These are phyloP conservation scores for Heptranchias perlo DNA, from an alignment of 2,113 vertebrate species.

Conservation along the genomic window DNA sequence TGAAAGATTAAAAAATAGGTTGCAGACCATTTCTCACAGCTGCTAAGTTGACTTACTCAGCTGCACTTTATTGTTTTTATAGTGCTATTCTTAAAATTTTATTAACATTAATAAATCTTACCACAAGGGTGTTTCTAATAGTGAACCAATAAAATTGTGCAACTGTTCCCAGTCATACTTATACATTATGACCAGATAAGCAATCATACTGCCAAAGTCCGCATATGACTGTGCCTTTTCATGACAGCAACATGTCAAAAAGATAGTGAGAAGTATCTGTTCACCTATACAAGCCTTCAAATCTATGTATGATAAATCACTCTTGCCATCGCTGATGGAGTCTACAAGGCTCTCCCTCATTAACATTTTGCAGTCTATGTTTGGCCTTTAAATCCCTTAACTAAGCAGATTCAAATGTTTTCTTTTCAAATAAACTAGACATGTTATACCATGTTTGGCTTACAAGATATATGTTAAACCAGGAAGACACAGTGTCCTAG, in stretches of 20 bases:
- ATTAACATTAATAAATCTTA: slow-evolving; percentile 14
- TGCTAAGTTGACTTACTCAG: neutral
- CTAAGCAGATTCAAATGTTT: too few species aligned
- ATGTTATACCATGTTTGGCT: too few species aligned
- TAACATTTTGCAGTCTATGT: too few species aligned
- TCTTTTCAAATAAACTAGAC: too few species aligned
- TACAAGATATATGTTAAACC: too few species aligned
- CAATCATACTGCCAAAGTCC: neutral
- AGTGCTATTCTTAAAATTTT: neutral
- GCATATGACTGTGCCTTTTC: neutral
- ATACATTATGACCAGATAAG: neutral
- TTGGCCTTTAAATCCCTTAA: too few species aligned
- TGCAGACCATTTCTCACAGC: slow-evolving; percentile 7
- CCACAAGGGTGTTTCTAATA: neutral
- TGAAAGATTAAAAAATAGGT: neutral
- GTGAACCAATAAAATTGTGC: neutral
- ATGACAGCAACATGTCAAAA: neutral
- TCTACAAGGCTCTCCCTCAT: too few species aligned
- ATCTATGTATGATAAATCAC: too few species aligned
- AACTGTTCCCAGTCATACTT: neutral
- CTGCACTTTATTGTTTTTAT: neutral
- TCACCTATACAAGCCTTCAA: too few species aligned
- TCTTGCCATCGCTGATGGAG: too few species aligned
- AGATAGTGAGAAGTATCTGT: too few species aligned
- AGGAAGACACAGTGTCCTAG: too few species aligned